Percentiles rank a stretch among this genome's conserved stretches.
These are phyloP conservation scores for Apis laboriosa DNA, from an alignment of 1,140 invertebrate species.

Conservation along the genomic window DNA sequence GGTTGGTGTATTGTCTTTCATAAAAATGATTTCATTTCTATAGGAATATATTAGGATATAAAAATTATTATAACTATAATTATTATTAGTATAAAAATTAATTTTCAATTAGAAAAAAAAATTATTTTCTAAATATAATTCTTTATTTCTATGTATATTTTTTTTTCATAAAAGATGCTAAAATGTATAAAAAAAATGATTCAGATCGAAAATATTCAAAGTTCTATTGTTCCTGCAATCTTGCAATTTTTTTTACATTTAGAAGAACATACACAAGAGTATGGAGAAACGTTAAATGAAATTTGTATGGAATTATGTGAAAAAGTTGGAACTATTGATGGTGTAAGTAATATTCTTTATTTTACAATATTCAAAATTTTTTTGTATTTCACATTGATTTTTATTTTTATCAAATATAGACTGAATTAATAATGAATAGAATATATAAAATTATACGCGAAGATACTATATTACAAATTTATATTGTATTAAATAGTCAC, in stretches of 20 bases:
- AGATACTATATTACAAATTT: constrained; percentile 68
- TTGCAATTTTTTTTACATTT: constrained; percentile 71
- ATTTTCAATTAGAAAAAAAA: too few species aligned
- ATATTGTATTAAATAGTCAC: constrained; percentile 71
- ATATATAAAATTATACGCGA: constrained; percentile 77
- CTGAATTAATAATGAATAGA: constrained; percentile 48
- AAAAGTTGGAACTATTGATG: constrained; percentile 74
- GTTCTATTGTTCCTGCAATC: constrained; percentile 64
- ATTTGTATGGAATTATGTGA: constrained; percentile 74
- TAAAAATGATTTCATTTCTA: neutral
- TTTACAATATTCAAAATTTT: neutral
- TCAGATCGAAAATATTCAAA: constrained; percentile 67
- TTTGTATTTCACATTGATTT: neutral
- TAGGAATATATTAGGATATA: too few species aligned
- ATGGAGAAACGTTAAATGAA: constrained; percentile 73
- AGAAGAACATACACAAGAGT: constrained; percentile 70
- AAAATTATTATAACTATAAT: too few species aligned
- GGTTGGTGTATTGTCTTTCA: constrained; percentile 52
- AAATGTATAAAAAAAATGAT: constrained; percentile 76
- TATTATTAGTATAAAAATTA: too few species aligned
- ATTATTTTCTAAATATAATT: too few species aligned
- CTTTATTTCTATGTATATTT: constrained; percentile 21
- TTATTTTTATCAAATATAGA: constrained; percentile 57
- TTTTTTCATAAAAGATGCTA: constrained; percentile 67
- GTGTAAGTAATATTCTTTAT: constrained; percentile 62